Evolutionary conservation across 2,113 vertebrate genomes (phyloP).

Genomic region (Tylochromis polylepis): DNA sequence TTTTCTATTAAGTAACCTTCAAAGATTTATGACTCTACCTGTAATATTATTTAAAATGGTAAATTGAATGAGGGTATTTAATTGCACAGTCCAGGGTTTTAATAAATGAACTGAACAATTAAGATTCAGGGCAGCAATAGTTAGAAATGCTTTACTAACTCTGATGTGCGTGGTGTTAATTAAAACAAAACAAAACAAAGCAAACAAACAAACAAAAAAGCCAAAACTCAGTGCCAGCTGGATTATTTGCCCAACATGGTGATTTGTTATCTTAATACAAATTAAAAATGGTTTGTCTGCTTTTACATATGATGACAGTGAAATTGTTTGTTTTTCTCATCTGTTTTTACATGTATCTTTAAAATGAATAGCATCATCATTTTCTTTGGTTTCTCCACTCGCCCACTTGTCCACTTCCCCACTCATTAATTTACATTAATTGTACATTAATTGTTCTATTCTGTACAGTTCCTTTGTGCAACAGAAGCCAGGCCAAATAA

Average conservation of each 20-base stretch:
- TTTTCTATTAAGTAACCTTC: background rate
- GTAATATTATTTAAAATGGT: background rate
- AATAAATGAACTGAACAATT: background rate
- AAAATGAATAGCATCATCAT: background rate
- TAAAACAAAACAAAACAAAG: background rate
- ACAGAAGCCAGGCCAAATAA: background rate
- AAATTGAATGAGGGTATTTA: background rate
- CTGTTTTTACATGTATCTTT: background rate
- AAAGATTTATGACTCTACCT: background rate
- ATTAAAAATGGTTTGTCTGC: background rate
- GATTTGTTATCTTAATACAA: background rate
- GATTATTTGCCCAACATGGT: background rate
- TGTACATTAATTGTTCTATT: background rate
- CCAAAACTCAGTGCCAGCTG: background rate
- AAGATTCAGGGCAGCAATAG: background rate
- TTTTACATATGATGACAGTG: background rate
- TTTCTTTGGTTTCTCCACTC: background rate
- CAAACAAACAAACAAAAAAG: background rate
- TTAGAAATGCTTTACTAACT: background rate
- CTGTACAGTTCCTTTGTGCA: background rate
- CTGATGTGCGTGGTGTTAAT: background rate
- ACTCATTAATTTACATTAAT: background rate
- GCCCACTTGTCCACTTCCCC: background rate
- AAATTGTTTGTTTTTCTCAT: background rate
- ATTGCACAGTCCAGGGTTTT: background rate